These are phyloP conservation scores for Chionis minor DNA, from an alignment of 2,113 vertebrate genomes.

Conservation along the genomic window DNA sequence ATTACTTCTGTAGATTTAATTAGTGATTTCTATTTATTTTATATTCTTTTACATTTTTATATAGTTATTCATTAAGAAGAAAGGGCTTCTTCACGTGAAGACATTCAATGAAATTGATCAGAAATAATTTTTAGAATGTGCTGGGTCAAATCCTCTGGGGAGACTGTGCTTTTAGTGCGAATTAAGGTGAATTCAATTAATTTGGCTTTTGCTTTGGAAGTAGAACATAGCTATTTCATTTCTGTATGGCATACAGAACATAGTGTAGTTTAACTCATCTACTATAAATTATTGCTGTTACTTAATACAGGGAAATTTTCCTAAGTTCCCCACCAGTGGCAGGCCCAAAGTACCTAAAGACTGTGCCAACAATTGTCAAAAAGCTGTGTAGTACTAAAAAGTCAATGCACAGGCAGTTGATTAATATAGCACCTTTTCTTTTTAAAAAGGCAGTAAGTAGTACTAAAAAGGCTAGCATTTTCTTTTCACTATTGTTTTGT, in stretches of 20 bases:
- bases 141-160: not conserved
- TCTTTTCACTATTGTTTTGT: not conserved
- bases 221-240: not conserved
- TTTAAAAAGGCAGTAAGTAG: not conserved
- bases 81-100: not conserved
- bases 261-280: not conserved
- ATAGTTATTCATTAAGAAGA: not conserved
- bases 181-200: not conserved
- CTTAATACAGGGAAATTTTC: not conserved
- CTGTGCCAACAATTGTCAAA: not conserved
- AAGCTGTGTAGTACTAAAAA: not conserved
- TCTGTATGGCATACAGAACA: not conserved
- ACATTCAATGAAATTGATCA: not conserved
- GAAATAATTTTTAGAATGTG: not conserved
- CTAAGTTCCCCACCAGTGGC: not conserved
- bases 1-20: not conserved
- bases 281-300: not conserved
- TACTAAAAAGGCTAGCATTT: not conserved
- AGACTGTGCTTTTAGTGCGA: not conserved
- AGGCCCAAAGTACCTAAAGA: not conserved
- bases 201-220: not conserved
- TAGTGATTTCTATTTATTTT: not conserved
- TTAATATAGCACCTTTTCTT: not conserved
- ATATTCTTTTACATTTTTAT: not conserved
- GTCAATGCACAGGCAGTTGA: not conserved